Conservation (phyloP, 1,140 invertebrate genomes). For the Chironomus striatipennis region DNA sequence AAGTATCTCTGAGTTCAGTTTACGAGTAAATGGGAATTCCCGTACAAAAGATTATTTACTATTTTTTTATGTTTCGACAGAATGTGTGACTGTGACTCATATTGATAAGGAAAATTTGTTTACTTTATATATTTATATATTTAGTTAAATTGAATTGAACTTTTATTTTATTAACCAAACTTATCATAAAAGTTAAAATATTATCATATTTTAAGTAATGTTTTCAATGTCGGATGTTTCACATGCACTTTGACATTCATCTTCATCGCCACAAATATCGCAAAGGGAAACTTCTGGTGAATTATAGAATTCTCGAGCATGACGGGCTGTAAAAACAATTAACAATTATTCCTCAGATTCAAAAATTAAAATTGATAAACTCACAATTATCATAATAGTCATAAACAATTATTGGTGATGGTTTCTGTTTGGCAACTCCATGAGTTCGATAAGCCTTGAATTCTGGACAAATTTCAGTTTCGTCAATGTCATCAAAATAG, state of each 20-base stretch:
- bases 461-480: slow-evolving; percentile 69
- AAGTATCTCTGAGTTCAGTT: too few species aligned
- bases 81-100: too few species aligned
- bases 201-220: too few species aligned
- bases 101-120: too few species aligned
- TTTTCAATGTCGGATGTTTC: background rate
- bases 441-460: slow-evolving; percentile 76
- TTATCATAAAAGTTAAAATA: too few species aligned
- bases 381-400: slow-evolving; percentile 89
- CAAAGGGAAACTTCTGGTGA: slow-evolving; percentile 58
- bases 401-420: slow-evolving; percentile 77
- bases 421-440: slow-evolving; percentile 76
- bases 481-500: slow-evolving; percentile 78
- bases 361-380: slow-evolving; percentile 31
- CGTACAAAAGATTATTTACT: too few species aligned
- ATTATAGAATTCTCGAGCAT: slow-evolving; percentile 66
- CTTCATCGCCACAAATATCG: slow-evolving; percentile 66
- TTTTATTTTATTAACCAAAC: too few species aligned
- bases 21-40: too few species aligned
- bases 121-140: too few species aligned
- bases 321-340: slow-evolving; percentile 45
- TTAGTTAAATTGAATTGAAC: too few species aligned
- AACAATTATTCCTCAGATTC: background rate
- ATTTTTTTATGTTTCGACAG: too few species aligned
- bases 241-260: slow-evolving; percentile 52